These are phyloP conservation scores for Embiotoca jacksoni DNA, from an alignment of 2,113 vertebrate species.

Conservation along the genomic window DNA sequence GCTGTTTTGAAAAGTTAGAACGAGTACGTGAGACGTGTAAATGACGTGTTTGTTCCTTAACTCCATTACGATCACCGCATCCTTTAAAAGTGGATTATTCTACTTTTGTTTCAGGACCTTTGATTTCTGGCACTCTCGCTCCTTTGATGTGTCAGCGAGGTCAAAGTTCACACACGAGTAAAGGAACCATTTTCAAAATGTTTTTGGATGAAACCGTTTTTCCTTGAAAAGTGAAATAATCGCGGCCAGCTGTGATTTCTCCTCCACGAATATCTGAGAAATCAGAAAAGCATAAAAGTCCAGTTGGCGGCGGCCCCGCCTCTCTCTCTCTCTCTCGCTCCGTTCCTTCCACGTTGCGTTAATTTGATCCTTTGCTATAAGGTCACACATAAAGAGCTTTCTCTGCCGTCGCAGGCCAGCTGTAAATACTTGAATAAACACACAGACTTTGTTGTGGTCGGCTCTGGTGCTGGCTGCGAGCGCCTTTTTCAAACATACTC, in stretches of 20 bases:
- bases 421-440: conserved; percentile 73
- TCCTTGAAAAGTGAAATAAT: conserved; percentile 6
- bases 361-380: conserved; percentile 42
- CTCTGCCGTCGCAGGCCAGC: conserved; percentile 31
- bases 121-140: neutral
- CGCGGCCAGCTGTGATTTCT: neutral
- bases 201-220: neutral
- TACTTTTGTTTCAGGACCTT: too few species aligned
- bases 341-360: conserved; percentile 34
- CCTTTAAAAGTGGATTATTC: too few species aligned
- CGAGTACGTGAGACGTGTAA: too few species aligned
- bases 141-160: neutral
- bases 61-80: too few species aligned
- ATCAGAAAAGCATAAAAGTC: neutral
- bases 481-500: conserved; percentile 44
- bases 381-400: conserved; percentile 47
- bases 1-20: too few species aligned
- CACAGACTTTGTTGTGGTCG: conserved; percentile 68
- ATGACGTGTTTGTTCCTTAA: too few species aligned
- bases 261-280: neutral
- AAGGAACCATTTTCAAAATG: neutral
- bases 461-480: conserved; percentile 41
- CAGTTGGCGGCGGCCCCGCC: neutral
- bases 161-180: neutral
- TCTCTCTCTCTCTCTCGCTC: neutral